Evolutionary conservation across 2,888 invertebrate species (phyloP), one percentile per base, ranked within the genome.

Genomic region (Zeuzera pyrina): DNA sequence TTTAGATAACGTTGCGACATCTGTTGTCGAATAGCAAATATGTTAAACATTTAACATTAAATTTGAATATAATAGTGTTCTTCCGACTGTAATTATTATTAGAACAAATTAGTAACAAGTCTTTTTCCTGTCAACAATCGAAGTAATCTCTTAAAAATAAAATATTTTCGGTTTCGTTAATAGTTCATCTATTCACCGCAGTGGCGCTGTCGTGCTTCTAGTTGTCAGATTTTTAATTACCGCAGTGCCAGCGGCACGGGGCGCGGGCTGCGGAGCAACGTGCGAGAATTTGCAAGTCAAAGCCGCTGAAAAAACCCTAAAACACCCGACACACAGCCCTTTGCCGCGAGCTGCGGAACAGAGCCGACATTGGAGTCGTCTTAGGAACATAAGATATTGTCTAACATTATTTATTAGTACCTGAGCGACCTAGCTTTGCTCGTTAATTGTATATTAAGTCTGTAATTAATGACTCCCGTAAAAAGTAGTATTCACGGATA

Each of bases 281-380:
- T n/a, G n/a, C 52, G 54, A 63, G 66, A 71, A 81, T 81, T 81
- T 81, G 77, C 79, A 81, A 78, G 67, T 78, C 79, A 81, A 79
- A 79, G 76, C 76, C 70, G 64, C 68, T 73, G 74, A 78, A 78
- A 79, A 81, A 79, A 77, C 71, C 69, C 72, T 71, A 72, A 77
- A 78, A 78, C 76, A 74, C 67, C 74, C 71, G 68, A 74, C 73
- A 71, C 71, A 74, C 62, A 73, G 74, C 72, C 73, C 72, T 72
- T 72, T 71, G 64, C 70, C 67, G 49, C 41, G 40, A 38, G 26
- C 19, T 16, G 30, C 1, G 27, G 11, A 11, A 16, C 19, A 16
- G 27, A 11, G 26, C n/a, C 11, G 1, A 7, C 26, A n/a, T 22
- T 3, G 14, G 32, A 32, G 22, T 23, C 3, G 16, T 25, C 4